Percentiles rank a stretch among this genome's conserved stretches.
These are phyloP conservation scores for Antitype chi DNA, from an alignment of 2,888 invertebrate genomes.

Conservation along the genomic window DNA sequence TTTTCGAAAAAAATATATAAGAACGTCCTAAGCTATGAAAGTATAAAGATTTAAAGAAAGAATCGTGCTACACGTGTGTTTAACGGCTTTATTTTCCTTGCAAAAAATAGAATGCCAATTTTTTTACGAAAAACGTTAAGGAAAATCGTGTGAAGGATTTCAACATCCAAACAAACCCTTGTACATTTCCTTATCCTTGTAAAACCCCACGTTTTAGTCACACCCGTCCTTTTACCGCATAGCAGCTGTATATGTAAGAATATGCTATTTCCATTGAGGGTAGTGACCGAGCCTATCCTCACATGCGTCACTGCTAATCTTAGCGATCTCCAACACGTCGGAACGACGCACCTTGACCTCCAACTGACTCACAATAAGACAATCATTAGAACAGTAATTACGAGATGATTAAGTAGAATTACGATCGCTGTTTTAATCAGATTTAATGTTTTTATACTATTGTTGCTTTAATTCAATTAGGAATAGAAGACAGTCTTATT, in stretches of 20 bases:
- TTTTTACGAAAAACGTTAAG: background rate
- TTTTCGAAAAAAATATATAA: background rate
- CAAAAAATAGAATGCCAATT: background rate
- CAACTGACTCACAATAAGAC: constrained; percentile 75
- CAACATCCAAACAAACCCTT: constrained; percentile 15
- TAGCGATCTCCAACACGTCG: constrained; percentile 74
- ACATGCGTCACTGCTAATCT: constrained; percentile 85
- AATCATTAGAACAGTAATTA: constrained; percentile 70
- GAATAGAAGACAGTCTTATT: constrained; percentile 9
- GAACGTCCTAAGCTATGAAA: background rate
- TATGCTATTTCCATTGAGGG: constrained; percentile 65
- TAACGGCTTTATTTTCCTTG: background rate
- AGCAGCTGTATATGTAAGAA: constrained; percentile 43
- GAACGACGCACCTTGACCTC: constrained; percentile 80
- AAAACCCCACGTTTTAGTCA: constrained; percentile 25
- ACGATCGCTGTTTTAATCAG: constrained; percentile 34
- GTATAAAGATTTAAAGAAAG: background rate
- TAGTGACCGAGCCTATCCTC: constrained; percentile 76
- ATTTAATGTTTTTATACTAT: constrained; percentile 40
- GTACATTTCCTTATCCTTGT: constrained; percentile 32
- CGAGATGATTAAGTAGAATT: constrained; percentile 48
- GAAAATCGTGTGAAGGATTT: constrained; percentile 20
- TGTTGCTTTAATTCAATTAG: constrained; percentile 37
- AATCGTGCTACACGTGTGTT: background rate
- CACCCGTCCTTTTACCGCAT: constrained; percentile 37